Evolutionary conservation across 2,113 vertebrate genomes (phyloP).

Genomic region (Toxotes jaculatrix): DNA sequence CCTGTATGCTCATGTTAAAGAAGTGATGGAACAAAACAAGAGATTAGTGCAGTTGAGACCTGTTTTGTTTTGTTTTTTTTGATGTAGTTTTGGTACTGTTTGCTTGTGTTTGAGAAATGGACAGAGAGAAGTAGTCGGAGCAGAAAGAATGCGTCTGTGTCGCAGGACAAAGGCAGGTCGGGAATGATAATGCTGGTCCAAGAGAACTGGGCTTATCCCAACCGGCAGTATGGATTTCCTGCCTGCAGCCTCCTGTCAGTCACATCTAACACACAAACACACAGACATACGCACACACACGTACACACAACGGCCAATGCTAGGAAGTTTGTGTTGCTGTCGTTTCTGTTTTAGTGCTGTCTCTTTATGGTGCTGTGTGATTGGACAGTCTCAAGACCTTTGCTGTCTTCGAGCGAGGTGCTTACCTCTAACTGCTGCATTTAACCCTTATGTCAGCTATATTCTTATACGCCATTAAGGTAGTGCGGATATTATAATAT

Average conservation of each 20-base stretch:
- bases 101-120: constrained; percentile 20
- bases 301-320: neutral
- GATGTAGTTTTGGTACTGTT: neutral
- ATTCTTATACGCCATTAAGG: neutral
- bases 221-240: constrained; percentile 80
- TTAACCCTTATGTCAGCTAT: neutral
- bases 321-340: constrained; percentile 20
- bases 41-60: neutral
- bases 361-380: neutral
- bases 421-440: neutral
- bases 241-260: constrained; percentile 71
- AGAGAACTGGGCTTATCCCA: constrained; percentile 75
- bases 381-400: neutral
- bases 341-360: neutral
- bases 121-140: constrained; percentile 46
- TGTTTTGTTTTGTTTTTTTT: neutral
- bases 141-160: constrained; percentile 75
- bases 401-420: neutral
- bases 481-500: neutral
- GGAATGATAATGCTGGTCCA: constrained; percentile 74
- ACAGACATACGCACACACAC: constrained; percentile 1
- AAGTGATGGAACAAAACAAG: neutral
- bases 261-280: constrained; percentile 34
- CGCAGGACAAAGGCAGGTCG: constrained; percentile 74
- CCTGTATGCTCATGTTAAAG: neutral